A percentile compares a stretch with the other conserved stretches of the same genome.
phyloP scores from a whole-genome alignment of 1,140 invertebrate species.

The Chelonus insularis region DNA sequence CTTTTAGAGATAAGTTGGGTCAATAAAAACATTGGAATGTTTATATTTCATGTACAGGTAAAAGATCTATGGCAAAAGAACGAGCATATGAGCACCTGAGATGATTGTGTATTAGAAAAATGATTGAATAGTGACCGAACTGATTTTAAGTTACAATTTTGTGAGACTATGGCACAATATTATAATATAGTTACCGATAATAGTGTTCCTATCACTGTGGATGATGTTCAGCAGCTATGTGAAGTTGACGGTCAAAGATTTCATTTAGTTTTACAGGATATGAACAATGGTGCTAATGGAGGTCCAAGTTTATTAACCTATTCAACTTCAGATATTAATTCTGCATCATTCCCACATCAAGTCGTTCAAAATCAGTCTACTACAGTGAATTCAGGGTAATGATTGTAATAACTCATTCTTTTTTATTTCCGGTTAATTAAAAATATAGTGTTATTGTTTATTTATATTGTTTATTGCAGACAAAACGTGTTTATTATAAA shows the following conservation, averaged over 20 bases:
- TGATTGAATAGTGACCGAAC: neutral
- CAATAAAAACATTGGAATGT: too few species aligned
- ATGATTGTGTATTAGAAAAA: neutral
- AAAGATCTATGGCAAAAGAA: too few species aligned
- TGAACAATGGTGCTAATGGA: slow-evolving; percentile 48
- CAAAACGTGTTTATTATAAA: slow-evolving; percentile 56
- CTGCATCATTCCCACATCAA: slow-evolving; percentile 44
- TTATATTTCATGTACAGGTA: too few species aligned
- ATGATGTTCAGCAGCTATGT: slow-evolving; percentile 49
- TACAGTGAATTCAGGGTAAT: slow-evolving; percentile 52
- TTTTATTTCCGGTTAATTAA: too few species aligned
- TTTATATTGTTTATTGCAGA: slow-evolving; percentile 43
- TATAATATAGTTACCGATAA: slow-evolving; percentile 52
- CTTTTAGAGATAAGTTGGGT: too few species aligned
- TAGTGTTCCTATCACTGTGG: slow-evolving; percentile 49
- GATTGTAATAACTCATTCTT: too few species aligned
- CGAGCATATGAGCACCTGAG: neutral
- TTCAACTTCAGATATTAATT: slow-evolving; percentile 38
- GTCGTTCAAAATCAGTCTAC: slow-evolving; percentile 40
- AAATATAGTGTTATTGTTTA: neutral
- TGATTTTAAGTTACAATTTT: slow-evolving; percentile 2
- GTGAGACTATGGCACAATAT: slow-evolving; percentile 57
- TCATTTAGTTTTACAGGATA: slow-evolving; percentile 50
- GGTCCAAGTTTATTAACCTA: slow-evolving; percentile 47
- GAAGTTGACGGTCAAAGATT: slow-evolving; percentile 49